Evolutionary conservation across 1,140 invertebrate genomes (phyloP).

Genomic region (Bicyclus anynana): DNA sequence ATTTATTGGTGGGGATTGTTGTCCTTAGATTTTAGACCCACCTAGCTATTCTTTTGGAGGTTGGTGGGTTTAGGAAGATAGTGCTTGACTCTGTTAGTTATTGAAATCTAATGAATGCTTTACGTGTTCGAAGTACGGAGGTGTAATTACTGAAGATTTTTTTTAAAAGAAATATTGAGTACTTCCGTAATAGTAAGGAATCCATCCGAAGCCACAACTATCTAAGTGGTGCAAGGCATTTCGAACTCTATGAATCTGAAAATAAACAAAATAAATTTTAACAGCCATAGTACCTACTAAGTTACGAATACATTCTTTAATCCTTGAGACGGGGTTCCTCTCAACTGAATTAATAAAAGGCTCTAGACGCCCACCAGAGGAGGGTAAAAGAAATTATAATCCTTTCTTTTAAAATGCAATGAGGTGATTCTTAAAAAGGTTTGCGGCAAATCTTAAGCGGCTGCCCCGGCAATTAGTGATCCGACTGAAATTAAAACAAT

Average conservation of each 20-base stretch:
- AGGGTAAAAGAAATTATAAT: conserved; percentile 71
- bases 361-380: conserved; percentile 44
- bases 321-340: conserved; percentile 23
- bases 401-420: conserved; percentile 77
- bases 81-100: no score
- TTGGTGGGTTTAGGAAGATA: no score
- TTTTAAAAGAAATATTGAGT: no score
- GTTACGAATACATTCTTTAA: conserved; percentile 1
- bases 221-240: neutral
- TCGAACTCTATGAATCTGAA: neutral
- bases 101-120: no score
- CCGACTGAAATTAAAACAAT: conserved; percentile 72
- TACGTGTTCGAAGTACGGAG: no score
- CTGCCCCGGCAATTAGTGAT: conserved; percentile 69
- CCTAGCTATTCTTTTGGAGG: no score
- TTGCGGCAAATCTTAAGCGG: conserved; percentile 69
- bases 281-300: neutral
- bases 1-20: no score
- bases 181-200: no score
- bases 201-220: no score
- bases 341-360: conserved; percentile 69
- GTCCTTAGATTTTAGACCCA: no score
- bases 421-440: conserved; percentile 73
- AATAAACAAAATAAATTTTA: neutral
- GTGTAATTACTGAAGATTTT: no score